Evolutionary conservation across 2,113 vertebrate genomes (phyloP).

Genomic region (Silurus asotus): DNA sequence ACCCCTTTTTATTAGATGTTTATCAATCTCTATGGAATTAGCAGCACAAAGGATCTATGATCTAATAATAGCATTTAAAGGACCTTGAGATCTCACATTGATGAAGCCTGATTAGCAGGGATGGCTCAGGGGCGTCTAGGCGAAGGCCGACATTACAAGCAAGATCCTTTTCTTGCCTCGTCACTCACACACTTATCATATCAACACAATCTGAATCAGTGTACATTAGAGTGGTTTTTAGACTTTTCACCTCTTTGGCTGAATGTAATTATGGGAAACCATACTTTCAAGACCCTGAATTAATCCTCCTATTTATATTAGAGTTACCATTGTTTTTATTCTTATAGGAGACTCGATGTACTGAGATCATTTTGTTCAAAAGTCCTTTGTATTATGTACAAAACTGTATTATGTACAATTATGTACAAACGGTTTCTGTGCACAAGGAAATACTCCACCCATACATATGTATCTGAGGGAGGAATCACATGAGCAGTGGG

Average conservation of each 20-base stretch:
- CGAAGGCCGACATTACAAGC: constrained; percentile 66
- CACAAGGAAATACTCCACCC: neutral
- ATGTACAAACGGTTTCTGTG: neutral
- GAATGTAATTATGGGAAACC: neutral
- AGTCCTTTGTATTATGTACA: neutral
- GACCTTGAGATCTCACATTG: constrained; percentile 69
- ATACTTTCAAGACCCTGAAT: neutral
- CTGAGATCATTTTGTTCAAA: neutral
- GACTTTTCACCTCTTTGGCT: neutral
- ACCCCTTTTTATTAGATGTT: constrained; percentile 71
- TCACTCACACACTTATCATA: constrained; percentile 30
- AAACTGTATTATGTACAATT: neutral
- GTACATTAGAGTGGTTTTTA: constrained; percentile 14
- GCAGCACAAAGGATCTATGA: constrained; percentile 64
- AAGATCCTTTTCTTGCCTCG: constrained; percentile 38
- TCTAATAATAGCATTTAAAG: constrained; percentile 74
- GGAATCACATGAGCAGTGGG: neutral
- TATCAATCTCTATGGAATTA: constrained; percentile 68
- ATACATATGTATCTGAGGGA: neutral
- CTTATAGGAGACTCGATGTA: too few species aligned
- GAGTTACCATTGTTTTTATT: neutral
- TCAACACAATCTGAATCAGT: constrained; percentile 19
- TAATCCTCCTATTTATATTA: neutral
- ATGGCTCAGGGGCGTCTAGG: constrained; percentile 65
- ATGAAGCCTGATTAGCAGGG: constrained; percentile 67